Evolutionary conservation across 2,113 vertebrate genomes (phyloP), one percentile per base, ranked within the genome.

Genomic region (Aleadryas rufinucha): DNA sequence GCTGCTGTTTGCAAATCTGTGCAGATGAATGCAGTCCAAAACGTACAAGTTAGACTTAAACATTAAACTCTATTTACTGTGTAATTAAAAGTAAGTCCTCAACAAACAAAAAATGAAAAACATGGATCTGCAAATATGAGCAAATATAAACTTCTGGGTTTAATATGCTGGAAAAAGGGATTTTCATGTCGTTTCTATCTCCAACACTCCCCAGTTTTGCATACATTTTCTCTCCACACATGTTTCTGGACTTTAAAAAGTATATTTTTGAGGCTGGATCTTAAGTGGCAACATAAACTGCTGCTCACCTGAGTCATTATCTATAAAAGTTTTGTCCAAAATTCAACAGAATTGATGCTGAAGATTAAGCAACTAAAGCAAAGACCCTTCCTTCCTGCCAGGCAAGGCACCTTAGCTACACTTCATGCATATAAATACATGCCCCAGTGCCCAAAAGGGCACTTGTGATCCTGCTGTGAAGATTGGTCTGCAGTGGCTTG

Each of bases 61-160:
- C 80, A 93, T 95, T 95, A 77, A 95, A 44, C 53, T 84, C 52
- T 93, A 6, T 96, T 97, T 96, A 94, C 74, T 71, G 66, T 90
- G 90, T 96, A 96, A 97, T 96, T 96, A 96, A 92, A 87, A 63
- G 47, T 96, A 95, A 97, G 68, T 89, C 92, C 86, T 93, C 64
- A 89, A 85, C 91, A 97, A 97, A 97, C 72, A 96, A 83, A 93
- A 96, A 95, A 63, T 42, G 7, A 61, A 83, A 97, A 91, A 74
- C 80, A 56, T 71, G 41, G 31, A 82, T 95, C 87, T 95, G 89
- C 42, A 79, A 93, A 97, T 88, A 89, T 56, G 60, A 97, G 81
- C 70, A 96, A 93, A 70, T 71, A 63, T 5, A 53, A 87, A 80
- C 22, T 53, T 54, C 47, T 71, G 54, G 37, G 68, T 66, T 87